Conservation (phyloP, 2,113 vertebrate genomes). For the Athene cunicularia region DNA sequence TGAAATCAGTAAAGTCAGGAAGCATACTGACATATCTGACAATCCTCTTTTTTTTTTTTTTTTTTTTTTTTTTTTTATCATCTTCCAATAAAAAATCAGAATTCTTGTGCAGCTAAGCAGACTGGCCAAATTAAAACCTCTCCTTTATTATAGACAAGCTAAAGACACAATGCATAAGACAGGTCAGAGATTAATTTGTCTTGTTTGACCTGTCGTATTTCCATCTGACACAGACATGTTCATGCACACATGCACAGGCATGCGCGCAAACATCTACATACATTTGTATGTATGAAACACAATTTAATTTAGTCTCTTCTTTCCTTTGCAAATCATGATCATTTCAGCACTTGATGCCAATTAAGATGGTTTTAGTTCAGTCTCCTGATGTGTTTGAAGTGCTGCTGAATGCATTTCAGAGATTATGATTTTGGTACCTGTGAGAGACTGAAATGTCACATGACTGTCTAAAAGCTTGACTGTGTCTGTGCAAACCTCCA, state of each 20-base stretch:
- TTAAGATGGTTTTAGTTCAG: neutral
- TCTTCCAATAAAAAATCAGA: neutral
- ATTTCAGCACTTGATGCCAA: neutral
- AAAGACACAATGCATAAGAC: neutral
- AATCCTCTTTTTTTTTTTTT: neutral
- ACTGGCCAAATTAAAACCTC: neutral
- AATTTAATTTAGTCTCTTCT: neutral
- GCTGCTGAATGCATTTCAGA: neutral
- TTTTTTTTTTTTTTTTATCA: neutral
- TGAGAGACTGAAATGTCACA: too few species aligned
- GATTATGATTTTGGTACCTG: neutral
- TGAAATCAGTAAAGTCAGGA: neutral
- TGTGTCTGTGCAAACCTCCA: too few species aligned
- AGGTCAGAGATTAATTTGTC: neutral
- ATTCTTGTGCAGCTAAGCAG: too few species aligned
- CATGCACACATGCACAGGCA: fast-evolving
- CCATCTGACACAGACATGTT: neutral
- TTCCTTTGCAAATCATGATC: neutral
- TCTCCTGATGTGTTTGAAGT: neutral
- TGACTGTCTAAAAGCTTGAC: too few species aligned
- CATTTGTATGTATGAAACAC: neutral
- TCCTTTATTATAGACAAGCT: neutral
- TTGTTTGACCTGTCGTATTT: neutral
- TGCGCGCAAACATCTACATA: neutral
- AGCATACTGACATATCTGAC: neutral